Evolutionary conservation across 2,888 invertebrate genomes (phyloP).

Genomic region (Ditula angustiorana): DNA sequence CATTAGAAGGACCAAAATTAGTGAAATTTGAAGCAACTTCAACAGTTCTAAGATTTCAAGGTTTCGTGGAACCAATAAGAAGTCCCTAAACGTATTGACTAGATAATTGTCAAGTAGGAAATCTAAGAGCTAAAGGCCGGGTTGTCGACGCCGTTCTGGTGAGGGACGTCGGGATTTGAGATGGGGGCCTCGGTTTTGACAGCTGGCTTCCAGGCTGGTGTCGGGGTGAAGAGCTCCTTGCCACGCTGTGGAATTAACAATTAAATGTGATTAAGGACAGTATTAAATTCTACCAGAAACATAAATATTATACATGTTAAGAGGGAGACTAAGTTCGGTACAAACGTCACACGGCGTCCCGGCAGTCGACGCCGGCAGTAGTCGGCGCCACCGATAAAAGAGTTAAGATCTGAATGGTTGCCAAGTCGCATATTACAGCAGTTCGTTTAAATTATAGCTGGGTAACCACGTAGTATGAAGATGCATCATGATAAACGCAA

Average conservation of each 20-base stretch:
- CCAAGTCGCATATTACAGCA: too few relatives aligned
- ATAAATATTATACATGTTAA: too few relatives aligned
- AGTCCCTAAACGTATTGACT: background rate
- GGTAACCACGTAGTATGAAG: too few relatives aligned
- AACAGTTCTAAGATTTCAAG: background rate
- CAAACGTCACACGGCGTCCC: too few relatives aligned
- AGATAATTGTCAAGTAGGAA: conserved; percentile 14
- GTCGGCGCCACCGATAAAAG: too few relatives aligned
- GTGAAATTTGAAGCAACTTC: too few relatives aligned
- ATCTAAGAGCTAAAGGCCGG: conserved; percentile 18
- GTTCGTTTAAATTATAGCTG: too few relatives aligned
- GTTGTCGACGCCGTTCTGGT: conserved; percentile 22
- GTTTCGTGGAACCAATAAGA: background rate
- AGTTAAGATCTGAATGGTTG: too few relatives aligned
- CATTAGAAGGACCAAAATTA: too few relatives aligned
- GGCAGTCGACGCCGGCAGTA: too few relatives aligned
- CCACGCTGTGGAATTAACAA: conserved; percentile 70
- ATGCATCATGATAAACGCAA: too few relatives aligned
- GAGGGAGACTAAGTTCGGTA: too few relatives aligned
- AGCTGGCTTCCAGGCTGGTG: conserved; percentile 80
- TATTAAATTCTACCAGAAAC: background rate
- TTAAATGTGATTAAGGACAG: background rate
- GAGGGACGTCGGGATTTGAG: conserved; percentile 54
- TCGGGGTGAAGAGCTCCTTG: conserved; percentile 79
- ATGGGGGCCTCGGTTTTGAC: conserved; percentile 47